Percentiles rank a stretch among this genome's conserved stretches.
These are phyloP conservation scores for Leucoptera coffeella DNA, from an alignment of 2,888 invertebrate species.

Conservation along the genomic window DNA sequence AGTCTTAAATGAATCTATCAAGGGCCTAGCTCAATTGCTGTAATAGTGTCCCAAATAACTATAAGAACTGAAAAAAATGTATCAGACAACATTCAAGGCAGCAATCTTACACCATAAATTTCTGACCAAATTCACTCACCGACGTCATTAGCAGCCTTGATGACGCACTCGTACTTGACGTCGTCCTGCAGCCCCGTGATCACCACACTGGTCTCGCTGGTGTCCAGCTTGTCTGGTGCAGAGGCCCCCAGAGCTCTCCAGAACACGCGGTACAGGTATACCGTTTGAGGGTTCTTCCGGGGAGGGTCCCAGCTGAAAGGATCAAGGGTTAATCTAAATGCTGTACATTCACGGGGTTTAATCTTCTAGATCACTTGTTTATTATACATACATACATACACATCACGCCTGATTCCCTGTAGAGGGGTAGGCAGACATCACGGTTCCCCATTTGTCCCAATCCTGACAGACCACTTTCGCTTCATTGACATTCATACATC, in stretches of 20 bases:
- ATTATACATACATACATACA: too few relatives aligned
- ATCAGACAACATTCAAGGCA: background rate
- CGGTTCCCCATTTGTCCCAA: too few relatives aligned
- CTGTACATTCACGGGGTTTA: too few relatives aligned
- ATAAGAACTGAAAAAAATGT: background rate
- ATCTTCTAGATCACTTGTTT: too few relatives aligned
- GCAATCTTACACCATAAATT: background rate
- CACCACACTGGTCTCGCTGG: constrained; percentile 62
- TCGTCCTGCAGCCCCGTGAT: constrained; percentile 68
- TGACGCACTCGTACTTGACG: constrained; percentile 70
- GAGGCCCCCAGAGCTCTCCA: constrained; percentile 65
- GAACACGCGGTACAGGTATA: constrained; percentile 77
- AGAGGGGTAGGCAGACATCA: too few relatives aligned
- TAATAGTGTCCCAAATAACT: too few relatives aligned
- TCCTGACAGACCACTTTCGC: too few relatives aligned
- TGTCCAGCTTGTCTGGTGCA: constrained; percentile 63
- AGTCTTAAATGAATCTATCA: too few relatives aligned
- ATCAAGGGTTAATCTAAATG: background rate
- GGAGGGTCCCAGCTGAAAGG: constrained; percentile 68
- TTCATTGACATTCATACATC: too few relatives aligned
- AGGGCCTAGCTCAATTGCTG: too few relatives aligned
- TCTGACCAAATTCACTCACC: constrained; percentile 34
- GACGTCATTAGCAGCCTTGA: constrained; percentile 74
- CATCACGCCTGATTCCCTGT: too few relatives aligned
- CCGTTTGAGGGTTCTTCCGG: constrained; percentile 72